A percentile compares a stretch with the other conserved stretches of the same genome.
Evolutionary conservation across 2,888 invertebrate genomes (phyloP).

Genomic region (Coelopa pilipes): DNA sequence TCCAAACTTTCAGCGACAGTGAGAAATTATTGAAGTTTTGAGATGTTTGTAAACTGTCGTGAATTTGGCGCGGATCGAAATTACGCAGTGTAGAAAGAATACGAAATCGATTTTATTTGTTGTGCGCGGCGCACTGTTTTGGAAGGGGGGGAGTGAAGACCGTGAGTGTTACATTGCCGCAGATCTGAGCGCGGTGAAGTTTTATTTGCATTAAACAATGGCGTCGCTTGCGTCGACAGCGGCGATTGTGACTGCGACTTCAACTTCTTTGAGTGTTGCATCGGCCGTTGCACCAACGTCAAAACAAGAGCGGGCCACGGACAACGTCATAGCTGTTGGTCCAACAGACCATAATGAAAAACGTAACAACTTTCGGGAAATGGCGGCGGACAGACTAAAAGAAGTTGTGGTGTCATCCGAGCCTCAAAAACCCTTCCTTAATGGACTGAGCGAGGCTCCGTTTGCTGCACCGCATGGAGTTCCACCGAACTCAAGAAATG

Average conservation of each 20-base stretch:
- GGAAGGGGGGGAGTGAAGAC: conserved; percentile 2
- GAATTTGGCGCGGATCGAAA: conserved; percentile 29
- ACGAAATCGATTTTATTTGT: conserved; percentile 31
- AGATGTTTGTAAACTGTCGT: conserved; percentile 11
- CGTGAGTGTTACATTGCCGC: too few species aligned
- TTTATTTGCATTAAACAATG: conserved; percentile 32
- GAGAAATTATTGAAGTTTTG: background rate
- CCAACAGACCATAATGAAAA: conserved; percentile 8
- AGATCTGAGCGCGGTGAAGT: conserved; percentile 21
- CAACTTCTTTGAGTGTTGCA: background rate
- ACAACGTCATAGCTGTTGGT: background rate
- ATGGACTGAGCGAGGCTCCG: background rate
- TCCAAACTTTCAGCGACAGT: background rate
- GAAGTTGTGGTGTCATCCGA: background rate
- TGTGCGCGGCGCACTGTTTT: conserved; percentile 30
- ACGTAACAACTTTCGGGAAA: background rate
- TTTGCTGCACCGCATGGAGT: background rate
- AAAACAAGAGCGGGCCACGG: background rate
- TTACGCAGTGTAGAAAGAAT: conserved; percentile 34
- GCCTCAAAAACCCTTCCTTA: background rate
- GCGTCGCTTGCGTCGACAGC: conserved; percentile 32
- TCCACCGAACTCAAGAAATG: background rate
- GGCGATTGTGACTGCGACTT: conserved; percentile 1
- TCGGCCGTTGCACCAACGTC: conserved; percentile 13
- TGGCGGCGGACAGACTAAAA: too few species aligned